These are phyloP conservation scores for Drosophila mojavensis DNA, from an alignment of 1,140 invertebrate genomes.

Conservation along the genomic window DNA sequence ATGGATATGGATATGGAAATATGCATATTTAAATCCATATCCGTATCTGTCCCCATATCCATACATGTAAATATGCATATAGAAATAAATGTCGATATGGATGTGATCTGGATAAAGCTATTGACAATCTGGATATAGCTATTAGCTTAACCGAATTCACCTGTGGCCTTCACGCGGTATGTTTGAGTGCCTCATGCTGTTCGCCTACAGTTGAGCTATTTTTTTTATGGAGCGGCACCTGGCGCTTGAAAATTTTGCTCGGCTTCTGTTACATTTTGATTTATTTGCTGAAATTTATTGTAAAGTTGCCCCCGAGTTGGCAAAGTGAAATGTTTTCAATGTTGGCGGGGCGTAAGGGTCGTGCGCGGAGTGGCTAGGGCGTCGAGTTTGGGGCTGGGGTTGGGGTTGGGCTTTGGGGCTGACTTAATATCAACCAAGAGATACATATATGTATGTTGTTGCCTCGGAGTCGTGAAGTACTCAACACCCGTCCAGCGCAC, in stretches of 20 bases:
- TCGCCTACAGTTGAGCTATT: background rate
- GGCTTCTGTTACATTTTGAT: constrained; percentile 80
- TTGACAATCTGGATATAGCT: too few relatives aligned
- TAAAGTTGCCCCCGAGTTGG: constrained; percentile 60
- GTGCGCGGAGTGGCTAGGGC: background rate
- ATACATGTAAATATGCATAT: too few relatives aligned
- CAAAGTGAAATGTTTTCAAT: constrained; percentile 42
- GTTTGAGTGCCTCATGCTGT: background rate
- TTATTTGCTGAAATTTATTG: constrained; percentile 81
- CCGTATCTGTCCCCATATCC: too few relatives aligned
- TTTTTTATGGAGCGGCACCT: constrained; percentile 53
- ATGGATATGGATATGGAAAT: too few relatives aligned
- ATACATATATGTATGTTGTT: constrained; percentile 16
- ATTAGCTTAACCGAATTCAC: background rate
- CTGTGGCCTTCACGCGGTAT: background rate
- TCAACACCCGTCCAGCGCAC: constrained; percentile 21
- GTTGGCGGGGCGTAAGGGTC: background rate
- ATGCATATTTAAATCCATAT: too few relatives aligned
- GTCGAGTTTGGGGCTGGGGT: background rate
- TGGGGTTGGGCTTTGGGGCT: background rate
- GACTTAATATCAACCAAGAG: constrained; percentile 27
- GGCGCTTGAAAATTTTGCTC: constrained; percentile 75
- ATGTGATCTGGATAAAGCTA: too few relatives aligned
- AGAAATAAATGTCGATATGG: too few relatives aligned
- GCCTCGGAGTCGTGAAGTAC: constrained; percentile 26